These are phyloP conservation scores for Datnioides undecimradiatus DNA, from an alignment of 2,113 vertebrate genomes.

Conservation along the genomic window DNA sequence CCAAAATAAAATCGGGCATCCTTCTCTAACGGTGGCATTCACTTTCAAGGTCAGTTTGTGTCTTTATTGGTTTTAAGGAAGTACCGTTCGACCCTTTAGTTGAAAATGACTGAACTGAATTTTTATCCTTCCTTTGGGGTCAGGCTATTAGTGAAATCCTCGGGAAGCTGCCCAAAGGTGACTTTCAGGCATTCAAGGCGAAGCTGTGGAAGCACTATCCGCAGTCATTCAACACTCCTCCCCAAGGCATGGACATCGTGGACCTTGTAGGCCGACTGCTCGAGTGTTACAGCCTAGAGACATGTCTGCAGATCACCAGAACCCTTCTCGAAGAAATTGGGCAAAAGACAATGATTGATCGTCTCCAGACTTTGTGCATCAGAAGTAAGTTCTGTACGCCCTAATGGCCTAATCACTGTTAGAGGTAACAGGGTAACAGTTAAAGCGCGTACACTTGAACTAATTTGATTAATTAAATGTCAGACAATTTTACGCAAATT, in stretches of 20 bases:
- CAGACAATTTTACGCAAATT: background rate
- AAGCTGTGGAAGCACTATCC: constrained; percentile 75
- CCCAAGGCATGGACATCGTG: constrained; percentile 70
- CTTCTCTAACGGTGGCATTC: constrained; percentile 77
- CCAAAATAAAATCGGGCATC: constrained; percentile 54
- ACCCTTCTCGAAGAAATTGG: constrained; percentile 60
- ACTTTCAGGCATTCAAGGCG: constrained; percentile 61
- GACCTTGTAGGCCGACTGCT: constrained; percentile 79
- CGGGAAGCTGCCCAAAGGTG: constrained; percentile 32
- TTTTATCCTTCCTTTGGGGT: constrained; percentile 13
- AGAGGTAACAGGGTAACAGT: too few relatives aligned
- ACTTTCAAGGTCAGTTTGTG: constrained; percentile 74
- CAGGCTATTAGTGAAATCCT: constrained; percentile 74
- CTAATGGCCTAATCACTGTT: background rate
- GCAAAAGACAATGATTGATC: constrained; percentile 26
- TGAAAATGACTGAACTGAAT: background rate
- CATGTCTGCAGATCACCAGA: constrained; percentile 74
- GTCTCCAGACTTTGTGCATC: constrained; percentile 57
- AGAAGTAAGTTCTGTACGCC: constrained; percentile 67
- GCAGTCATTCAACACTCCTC: constrained; percentile 63
- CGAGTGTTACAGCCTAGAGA: constrained; percentile 66
- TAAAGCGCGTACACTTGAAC: too few relatives aligned
- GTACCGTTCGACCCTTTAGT: too few relatives aligned
- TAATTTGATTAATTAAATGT: too few relatives aligned
- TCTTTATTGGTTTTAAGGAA: background rate